phyloP scores from a whole-genome alignment of 1,140 invertebrate species.

The Ceratosolen solmsi region DNA sequence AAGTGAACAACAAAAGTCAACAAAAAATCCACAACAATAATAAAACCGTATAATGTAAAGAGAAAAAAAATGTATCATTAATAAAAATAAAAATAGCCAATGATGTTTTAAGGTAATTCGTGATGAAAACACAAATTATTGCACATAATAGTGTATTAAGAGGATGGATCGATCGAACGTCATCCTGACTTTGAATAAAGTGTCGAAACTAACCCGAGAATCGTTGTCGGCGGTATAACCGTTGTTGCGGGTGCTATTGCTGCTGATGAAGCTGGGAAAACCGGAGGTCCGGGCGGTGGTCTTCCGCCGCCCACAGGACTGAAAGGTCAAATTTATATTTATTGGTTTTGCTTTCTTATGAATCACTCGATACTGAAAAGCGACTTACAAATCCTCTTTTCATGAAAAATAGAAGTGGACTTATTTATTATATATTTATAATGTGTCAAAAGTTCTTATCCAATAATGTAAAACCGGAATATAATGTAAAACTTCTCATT shows the following conservation, averaged over 20 bases:
- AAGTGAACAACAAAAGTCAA: slow-evolving; percentile 42
- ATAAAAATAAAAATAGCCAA: neutral
- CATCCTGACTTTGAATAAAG: neutral
- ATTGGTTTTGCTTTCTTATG: neutral
- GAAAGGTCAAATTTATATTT: slow-evolving; percentile 52
- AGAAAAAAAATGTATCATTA: neutral
- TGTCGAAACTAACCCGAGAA: slow-evolving; percentile 53
- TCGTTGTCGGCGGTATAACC: slow-evolving; percentile 64
- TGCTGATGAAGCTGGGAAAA: slow-evolving; percentile 68
- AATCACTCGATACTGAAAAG: no score
- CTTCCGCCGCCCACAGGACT: slow-evolving; percentile 64
- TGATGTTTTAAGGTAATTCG: neutral
- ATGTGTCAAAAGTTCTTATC: no score
- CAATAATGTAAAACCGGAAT: no score
- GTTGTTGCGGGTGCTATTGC: slow-evolving; percentile 63
- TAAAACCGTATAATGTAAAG: slow-evolving; percentile 4
- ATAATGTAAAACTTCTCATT: no score
- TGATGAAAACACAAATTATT: slow-evolving; percentile 18
- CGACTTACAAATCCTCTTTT: no score
- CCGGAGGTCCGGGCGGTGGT: slow-evolving; percentile 70
- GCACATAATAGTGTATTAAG: slow-evolving; percentile 6
- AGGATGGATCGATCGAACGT: slow-evolving; percentile 2
- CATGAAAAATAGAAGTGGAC: no score
- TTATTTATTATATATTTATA: no score
- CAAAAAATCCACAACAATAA: slow-evolving; percentile 45